Evolutionary conservation across 1,140 invertebrate species (phyloP).

Genomic region (Trachelipus rathkii): DNA sequence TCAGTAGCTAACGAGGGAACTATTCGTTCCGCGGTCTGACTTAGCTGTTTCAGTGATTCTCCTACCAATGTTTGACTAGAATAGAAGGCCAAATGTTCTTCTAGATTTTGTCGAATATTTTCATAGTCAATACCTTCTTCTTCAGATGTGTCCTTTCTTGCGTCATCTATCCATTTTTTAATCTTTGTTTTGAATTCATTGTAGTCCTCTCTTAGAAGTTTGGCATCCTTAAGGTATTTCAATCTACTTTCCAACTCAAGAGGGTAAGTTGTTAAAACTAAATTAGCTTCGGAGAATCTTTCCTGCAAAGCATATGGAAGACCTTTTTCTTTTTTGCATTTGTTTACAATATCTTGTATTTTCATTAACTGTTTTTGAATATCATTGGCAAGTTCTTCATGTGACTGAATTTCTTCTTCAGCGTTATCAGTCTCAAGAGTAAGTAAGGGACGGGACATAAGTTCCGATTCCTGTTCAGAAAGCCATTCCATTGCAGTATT

Average conservation of each 20-base stretch:
- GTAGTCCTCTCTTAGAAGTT: slow-evolving; percentile 65
- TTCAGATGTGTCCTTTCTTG: slow-evolving; percentile 68
- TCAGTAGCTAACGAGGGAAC: slow-evolving; percentile 68
- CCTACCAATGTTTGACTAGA: slow-evolving; percentile 69
- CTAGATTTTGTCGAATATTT: slow-evolving; percentile 71
- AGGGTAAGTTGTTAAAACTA: slow-evolving; percentile 41
- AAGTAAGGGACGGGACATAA: slow-evolving; percentile 75
- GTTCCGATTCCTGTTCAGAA: slow-evolving; percentile 73
- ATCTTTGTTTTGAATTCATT: slow-evolving; percentile 58
- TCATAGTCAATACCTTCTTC: slow-evolving; percentile 78
- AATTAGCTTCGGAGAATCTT: slow-evolving; percentile 43
- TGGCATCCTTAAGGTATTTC: slow-evolving; percentile 73
- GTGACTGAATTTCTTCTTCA: slow-evolving; percentile 73
- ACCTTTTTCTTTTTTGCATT: slow-evolving; percentile 38
- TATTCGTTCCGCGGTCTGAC: slow-evolving; percentile 77
- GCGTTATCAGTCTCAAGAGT: slow-evolving; percentile 61
- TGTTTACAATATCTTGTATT: slow-evolving; percentile 34
- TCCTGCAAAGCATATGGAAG: slow-evolving; percentile 43
- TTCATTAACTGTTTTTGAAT: slow-evolving; percentile 43
- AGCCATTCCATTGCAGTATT: slow-evolving; percentile 77
- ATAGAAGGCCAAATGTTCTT: slow-evolving; percentile 81
- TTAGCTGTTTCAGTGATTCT: slow-evolving; percentile 73
- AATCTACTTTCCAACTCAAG: slow-evolving; percentile 40
- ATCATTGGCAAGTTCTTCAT: slow-evolving; percentile 54
- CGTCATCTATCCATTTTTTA: slow-evolving; percentile 77